A percentile compares a stretch with the other conserved stretches of the same genome.
These are phyloP conservation scores for Microcebus lehilahytsara DNA, from an alignment of 2,113 vertebrate species.

Conservation along the genomic window DNA sequence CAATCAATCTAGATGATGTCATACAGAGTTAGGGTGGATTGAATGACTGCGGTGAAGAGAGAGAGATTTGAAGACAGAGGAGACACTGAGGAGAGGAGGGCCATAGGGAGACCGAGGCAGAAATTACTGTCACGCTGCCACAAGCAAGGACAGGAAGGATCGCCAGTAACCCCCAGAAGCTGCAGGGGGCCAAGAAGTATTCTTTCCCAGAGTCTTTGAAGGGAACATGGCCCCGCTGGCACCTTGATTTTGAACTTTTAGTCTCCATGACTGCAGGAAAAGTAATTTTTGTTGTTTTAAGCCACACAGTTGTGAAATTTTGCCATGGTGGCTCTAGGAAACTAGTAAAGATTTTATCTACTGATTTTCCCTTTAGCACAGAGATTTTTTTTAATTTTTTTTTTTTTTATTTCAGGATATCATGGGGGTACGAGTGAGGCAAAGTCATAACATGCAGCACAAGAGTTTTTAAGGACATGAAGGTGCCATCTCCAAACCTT, in stretches of 20 bases:
- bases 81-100: background rate
- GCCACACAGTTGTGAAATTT: background rate
- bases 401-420: too few species aligned
- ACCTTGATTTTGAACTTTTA: background rate
- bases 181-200: background rate
- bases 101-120: fast-evolving
- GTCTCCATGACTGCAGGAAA: background rate
- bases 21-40: background rate
- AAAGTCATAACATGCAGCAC: too few species aligned
- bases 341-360: background rate
- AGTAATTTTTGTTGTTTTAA: background rate
- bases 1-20: background rate
- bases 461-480: background rate
- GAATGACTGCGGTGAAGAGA: background rate
- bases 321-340: background rate
- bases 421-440: too few species aligned
- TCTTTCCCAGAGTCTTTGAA: fast-evolving
- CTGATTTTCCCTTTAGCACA: background rate
- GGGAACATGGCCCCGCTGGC: too few species aligned
- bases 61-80: background rate
- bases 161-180: background rate
- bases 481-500: too few species aligned
- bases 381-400: too few species aligned
- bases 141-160: background rate
- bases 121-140: background rate